Evolutionary conservation across 2,888 invertebrate genomes (phyloP).

Genomic region (Dynastes hyllus): DNA sequence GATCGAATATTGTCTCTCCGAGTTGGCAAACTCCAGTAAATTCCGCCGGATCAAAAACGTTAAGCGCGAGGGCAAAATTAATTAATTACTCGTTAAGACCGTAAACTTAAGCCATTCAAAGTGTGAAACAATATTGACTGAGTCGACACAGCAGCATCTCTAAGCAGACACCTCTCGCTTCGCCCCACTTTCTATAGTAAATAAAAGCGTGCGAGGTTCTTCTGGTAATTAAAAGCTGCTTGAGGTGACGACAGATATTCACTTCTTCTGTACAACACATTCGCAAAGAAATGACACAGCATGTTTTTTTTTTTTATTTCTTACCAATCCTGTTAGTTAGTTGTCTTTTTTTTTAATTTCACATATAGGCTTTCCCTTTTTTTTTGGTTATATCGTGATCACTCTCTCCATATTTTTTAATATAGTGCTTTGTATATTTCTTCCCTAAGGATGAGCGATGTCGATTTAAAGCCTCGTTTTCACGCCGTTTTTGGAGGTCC

Average conservation of each 20-base stretch:
- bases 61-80: slow-evolving; percentile 49
- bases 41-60: slow-evolving; percentile 49
- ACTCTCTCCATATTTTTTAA: too few species aligned
- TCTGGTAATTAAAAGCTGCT: slow-evolving; percentile 39
- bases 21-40: slow-evolving; percentile 51
- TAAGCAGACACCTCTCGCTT: neutral
- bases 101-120: slow-evolving; percentile 49
- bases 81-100: slow-evolving; percentile 53
- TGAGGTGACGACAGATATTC: neutral
- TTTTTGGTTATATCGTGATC: too few species aligned
- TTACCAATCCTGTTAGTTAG: too few species aligned
- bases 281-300: too few species aligned
- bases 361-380: too few species aligned
- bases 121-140: slow-evolving; percentile 48
- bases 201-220: slow-evolving; percentile 36
- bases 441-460: too few species aligned
- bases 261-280: too few species aligned
- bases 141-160: slow-evolving; percentile 22
- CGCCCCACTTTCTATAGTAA: neutral
- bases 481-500: too few species aligned
- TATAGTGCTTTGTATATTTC: too few species aligned
- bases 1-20: slow-evolving; percentile 52
- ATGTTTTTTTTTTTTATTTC: too few species aligned
- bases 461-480: too few species aligned
- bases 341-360: too few species aligned